Percentiles rank a stretch among this genome's conserved stretches.
Conservation (phyloP, 2,888 invertebrate species). For the Melipona bicolor region DNA sequence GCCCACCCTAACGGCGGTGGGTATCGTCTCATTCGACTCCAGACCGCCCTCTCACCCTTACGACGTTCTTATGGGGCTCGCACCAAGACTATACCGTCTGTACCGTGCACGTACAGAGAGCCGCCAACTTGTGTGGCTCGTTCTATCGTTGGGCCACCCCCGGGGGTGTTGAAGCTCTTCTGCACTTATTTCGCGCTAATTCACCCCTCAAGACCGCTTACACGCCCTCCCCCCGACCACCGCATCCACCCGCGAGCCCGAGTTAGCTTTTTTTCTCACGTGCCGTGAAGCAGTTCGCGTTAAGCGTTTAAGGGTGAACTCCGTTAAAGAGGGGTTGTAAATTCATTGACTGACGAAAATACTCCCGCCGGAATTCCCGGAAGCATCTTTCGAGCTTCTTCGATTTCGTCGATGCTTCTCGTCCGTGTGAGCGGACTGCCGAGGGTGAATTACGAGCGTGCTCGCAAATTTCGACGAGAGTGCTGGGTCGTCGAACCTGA, state of each 20-base stretch:
- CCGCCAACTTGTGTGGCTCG: slow-evolving; percentile 39
- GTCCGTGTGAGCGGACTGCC: not conserved
- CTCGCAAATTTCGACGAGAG: not conserved
- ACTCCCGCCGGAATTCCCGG: slow-evolving; percentile 77
- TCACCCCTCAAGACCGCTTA: slow-evolving; percentile 82
- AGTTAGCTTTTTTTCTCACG: slow-evolving; percentile 80
- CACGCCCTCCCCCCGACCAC: slow-evolving; percentile 56
- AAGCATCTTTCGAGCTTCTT: slow-evolving; percentile 60
- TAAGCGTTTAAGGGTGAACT: slow-evolving; percentile 79
- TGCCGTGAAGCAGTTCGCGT: slow-evolving; percentile 83
- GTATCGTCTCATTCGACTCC: slow-evolving; percentile 70
- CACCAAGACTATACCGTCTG: slow-evolving; percentile 18
- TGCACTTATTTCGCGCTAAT: slow-evolving; percentile 81
- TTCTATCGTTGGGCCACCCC: slow-evolving; percentile 62
- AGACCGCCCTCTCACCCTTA: slow-evolving; percentile 55
- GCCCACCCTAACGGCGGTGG: slow-evolving; percentile 44
- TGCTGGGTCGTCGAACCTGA: slow-evolving; percentile 1
- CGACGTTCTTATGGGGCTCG: slow-evolving; percentile 63
- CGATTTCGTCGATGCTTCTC: slow-evolving; percentile 27
- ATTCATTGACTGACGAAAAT: slow-evolving; percentile 84
- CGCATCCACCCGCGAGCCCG: slow-evolving; percentile 54
- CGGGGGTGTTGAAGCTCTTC: slow-evolving; percentile 60
- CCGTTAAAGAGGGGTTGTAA: slow-evolving; percentile 81
- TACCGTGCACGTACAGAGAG: slow-evolving; percentile 16
- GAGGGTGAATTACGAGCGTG: not conserved